These are phyloP conservation scores for Hesperia comma DNA, from an alignment of 2,888 invertebrate species.

Conservation along the genomic window DNA sequence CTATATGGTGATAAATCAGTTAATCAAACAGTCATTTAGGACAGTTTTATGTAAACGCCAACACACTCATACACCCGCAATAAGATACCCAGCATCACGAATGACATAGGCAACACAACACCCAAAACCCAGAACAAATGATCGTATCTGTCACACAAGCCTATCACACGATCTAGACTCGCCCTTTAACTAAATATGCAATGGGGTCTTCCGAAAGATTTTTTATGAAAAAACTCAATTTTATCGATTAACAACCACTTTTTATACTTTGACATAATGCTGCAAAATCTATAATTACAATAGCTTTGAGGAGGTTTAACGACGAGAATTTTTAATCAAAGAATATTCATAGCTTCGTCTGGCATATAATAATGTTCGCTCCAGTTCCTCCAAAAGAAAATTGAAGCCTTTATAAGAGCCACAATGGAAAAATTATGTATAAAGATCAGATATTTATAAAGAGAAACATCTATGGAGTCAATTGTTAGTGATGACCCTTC, in stretches of 20 bases:
- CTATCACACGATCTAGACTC: no score
- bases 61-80: no score
- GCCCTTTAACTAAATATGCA: no score
- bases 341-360: slow-evolving; percentile 28
- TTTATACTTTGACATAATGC: slow-evolving; percentile 3
- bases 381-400: slow-evolving; percentile 11
- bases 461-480: not conserved
- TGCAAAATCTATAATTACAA: slow-evolving; percentile 29
- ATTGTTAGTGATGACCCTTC: not conserved
- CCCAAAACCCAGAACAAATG: no score
- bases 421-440: slow-evolving; percentile 9
- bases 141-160: no score
- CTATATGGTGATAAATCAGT: no score
- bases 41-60: no score
- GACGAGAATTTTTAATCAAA: slow-evolving; percentile 32
- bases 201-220: no score
- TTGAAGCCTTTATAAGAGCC: not conserved
- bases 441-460: slow-evolving; percentile 4
- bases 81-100: no score
- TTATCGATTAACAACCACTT: slow-evolving; percentile 2
- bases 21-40: no score
- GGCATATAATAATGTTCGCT: slow-evolving; percentile 19
- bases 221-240: not conserved
- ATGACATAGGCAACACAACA: no score
- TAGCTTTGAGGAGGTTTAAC: slow-evolving; percentile 26